Evolutionary conservation across 2,797 vertebrate species (phyloP), one percentile per base, ranked within the genome.

Genomic region (Tenualosa ilisha): DNA sequence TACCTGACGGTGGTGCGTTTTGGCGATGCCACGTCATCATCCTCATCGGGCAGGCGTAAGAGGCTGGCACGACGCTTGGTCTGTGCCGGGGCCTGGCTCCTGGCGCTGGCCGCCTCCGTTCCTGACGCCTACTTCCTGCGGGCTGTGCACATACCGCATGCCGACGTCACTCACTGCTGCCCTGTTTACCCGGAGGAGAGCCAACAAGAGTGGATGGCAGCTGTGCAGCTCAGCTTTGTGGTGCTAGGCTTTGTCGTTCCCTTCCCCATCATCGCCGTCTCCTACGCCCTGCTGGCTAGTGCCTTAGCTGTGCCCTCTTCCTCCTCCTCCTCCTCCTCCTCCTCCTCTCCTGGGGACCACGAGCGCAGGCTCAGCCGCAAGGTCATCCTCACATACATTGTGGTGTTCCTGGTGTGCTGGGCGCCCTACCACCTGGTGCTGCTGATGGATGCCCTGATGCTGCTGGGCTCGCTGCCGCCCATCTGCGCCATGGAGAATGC

Each of bases 351-450:
- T n/a, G 89, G 91, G 0, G 97, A 98, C 89, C 97, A 96, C 89
- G 97, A 98, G 88, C 94, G 96, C 0, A 95, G 96, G 0, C 95
- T 97, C 88, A 97, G 97, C 2, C 95, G 96, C 85, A 96, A 96
- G 91, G 96, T 98, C 79, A 98, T 99, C 92, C 94, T 98, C 89
- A 96, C 96, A 53, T 99, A 99, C 1, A 97, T 98, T 0, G 93
- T 98, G 0, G 97, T 99, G 59, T 99, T 99, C 88, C 95, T 98
- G 0, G 92, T 96, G 82, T 99, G 98, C 94, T 99, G 98, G 98
- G 95, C 98, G 2, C 98, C 98, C 0, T 99, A 99, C 92, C 98
- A 99, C 0, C 86, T 88, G 0, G 94, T 96, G 1, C 96, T 98
- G 26, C 93, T 99, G 24, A 94, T 94, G 2, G 98, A 99, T 82